A percentile compares a stretch with the other conserved stretches of the same genome.
phyloP scores from a whole-genome alignment of 2,113 vertebrate species.

The Gavia stellata region DNA sequence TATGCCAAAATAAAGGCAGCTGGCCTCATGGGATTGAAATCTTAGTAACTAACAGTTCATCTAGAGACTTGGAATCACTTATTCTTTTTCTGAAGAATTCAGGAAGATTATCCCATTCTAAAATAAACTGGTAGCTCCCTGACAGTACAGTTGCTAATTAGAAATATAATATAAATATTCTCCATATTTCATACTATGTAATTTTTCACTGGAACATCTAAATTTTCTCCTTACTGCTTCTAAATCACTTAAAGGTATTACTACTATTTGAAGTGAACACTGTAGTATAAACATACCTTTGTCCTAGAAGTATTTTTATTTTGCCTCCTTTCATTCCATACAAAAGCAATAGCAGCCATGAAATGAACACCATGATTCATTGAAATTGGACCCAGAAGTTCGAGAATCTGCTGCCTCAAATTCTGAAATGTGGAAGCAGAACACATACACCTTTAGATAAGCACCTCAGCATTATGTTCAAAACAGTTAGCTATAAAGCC shows the following conservation, averaged over 20 bases:
- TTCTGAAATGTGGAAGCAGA: constrained; percentile 75
- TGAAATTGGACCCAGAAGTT: constrained; percentile 94
- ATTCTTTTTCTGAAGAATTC: neutral
- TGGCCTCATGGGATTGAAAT: neutral
- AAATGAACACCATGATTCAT: constrained; percentile 99
- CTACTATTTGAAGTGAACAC: neutral
- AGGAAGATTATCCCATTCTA: neutral
- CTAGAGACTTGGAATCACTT: neutral
- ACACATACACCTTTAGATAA: neutral
- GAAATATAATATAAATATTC: neutral
- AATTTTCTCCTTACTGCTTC: neutral
- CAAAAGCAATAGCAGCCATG: constrained; percentile 97
- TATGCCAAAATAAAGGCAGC: neutral
- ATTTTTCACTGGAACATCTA: neutral
- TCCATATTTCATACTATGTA: neutral
- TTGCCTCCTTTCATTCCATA: constrained; percentile 96
- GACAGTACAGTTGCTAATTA: neutral
- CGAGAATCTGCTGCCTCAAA: constrained; percentile 94
- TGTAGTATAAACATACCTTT: constrained; percentile 74
- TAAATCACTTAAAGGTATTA: neutral
- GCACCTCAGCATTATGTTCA: neutral
- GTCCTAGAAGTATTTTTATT: constrained; percentile 82
- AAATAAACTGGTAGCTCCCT: neutral
- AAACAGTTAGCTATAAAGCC: neutral
- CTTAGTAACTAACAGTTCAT: neutral